These are phyloP conservation scores for Mechanitis mazaeus DNA, from an alignment of 2,888 invertebrate species.

Conservation along the genomic window DNA sequence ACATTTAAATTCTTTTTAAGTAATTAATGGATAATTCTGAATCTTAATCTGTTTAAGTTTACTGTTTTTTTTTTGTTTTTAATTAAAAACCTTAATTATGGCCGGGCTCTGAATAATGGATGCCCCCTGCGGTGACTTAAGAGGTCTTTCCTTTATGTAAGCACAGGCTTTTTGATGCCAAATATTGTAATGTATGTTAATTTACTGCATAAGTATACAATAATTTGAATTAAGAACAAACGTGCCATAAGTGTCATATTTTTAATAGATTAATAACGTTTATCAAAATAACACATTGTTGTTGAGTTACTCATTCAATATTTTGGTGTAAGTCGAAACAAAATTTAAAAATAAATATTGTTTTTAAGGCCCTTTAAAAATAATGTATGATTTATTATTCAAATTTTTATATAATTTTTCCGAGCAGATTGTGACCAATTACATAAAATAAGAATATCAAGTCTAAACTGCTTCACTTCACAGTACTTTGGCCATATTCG, in stretches of 20 bases:
- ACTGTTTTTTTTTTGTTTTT: constrained; percentile 13
- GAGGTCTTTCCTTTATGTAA: constrained; percentile 7
- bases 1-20: not conserved
- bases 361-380: too few species aligned
- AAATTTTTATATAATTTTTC: too few species aligned
- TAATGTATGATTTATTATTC: too few species aligned
- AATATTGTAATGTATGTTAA: constrained; percentile 25
- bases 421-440: too few species aligned
- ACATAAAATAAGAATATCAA: constrained; percentile 1
- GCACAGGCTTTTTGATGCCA: constrained; percentile 11
- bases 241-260: too few species aligned
- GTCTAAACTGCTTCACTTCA: not conserved
- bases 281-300: too few species aligned
- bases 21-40: not conserved
- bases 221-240: not conserved
- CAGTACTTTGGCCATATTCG: not conserved
- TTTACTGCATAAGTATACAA: not conserved
- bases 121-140: constrained; percentile 13
- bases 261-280: too few species aligned
- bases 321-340: too few species aligned
- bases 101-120: constrained; percentile 22
- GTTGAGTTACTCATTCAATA: too few species aligned
- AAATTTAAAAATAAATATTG: too few species aligned
- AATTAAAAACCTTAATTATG: constrained; percentile 17
- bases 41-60: not conserved